phyloP scores from a whole-genome alignment of 2,797 vertebrate genomes.

The Sebastes alutus region DNA sequence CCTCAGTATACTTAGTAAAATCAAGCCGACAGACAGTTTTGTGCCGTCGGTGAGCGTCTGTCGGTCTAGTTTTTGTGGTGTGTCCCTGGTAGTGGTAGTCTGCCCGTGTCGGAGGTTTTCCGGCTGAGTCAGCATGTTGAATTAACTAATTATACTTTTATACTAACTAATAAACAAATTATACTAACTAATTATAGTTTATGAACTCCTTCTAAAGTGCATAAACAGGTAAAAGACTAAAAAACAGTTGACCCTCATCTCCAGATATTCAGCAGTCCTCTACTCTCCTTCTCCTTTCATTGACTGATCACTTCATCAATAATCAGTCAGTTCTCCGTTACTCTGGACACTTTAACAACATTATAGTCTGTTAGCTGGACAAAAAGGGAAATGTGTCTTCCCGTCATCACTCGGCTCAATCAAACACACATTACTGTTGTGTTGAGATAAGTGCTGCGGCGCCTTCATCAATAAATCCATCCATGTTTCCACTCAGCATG shows the following conservation, averaged over 20 bases:
- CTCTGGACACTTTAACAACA: background rate
- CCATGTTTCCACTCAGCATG: background rate
- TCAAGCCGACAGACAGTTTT: too few relatives aligned
- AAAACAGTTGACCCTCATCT: background rate
- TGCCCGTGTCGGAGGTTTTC: too few relatives aligned
- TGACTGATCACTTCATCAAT: background rate
- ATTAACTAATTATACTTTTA: too few relatives aligned
- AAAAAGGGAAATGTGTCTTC: background rate
- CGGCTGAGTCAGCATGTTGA: fast-evolving
- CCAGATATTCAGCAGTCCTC: background rate
- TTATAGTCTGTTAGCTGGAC: background rate
- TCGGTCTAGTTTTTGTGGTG: too few relatives aligned
- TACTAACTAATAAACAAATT: too few relatives aligned
- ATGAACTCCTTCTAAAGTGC: background rate
- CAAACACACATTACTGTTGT: background rate
- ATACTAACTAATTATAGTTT: background rate
- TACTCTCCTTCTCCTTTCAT: background rate
- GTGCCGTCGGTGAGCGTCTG: too few relatives aligned
- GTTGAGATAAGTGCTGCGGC: background rate
- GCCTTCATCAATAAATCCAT: background rate
- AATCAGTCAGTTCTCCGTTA: background rate
- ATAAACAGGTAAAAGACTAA: background rate
- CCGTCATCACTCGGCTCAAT: background rate
- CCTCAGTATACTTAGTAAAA: too few relatives aligned
- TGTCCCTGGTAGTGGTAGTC: too few relatives aligned